Evolutionary conservation across 2,888 invertebrate species (phyloP), one percentile per base, ranked within the genome.

Genomic region (Drosophila paranaensis): DNA sequence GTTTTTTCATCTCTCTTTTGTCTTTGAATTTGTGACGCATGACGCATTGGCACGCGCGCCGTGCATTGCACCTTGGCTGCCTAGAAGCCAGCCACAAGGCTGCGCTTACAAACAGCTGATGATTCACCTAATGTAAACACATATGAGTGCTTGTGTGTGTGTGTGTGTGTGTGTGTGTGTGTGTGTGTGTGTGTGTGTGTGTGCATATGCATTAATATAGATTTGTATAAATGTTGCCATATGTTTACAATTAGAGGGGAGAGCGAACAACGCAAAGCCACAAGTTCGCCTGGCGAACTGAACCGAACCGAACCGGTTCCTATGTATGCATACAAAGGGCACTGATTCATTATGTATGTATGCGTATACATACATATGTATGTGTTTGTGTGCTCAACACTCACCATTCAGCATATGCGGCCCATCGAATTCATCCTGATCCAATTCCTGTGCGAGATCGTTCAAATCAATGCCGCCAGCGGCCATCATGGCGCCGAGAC

Each of bases 381-480:
- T 11, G 16, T 50, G 33, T 13, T 13, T 33, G 6, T 51, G 51
- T 35, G 13, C 4, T 14, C 9, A 51, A 51, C 48, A 80, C 88
- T 91, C 91, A 95, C 95, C 95, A 93, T 95, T 95, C 60, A 94
- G 94, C 90, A 94, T 94, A 76, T 91, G 91, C 62, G 94, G 95
- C 58, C 95, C 94, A 93, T 96, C 96, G 55, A 95, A 94, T 92
- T 96, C 96, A 86, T 96, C 96, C 57, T 95, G 93, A 90, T 96
- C 96, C 71, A 95, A 93, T 91, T 96, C 95, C 60, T 95, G 95
- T 25, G 94, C 94, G 77, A 95, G 92, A 89, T 95, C 95, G 14
- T 94, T 94, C 77, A 95, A 91, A 86, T 95, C 95, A 76, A 93
- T 91, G 53, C 90, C 93, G 51, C 94, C 95, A 43, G 79, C 85